phyloP scores from a whole-genome alignment of 2,888 invertebrate genomes.

The Fragum fragum region DNA sequence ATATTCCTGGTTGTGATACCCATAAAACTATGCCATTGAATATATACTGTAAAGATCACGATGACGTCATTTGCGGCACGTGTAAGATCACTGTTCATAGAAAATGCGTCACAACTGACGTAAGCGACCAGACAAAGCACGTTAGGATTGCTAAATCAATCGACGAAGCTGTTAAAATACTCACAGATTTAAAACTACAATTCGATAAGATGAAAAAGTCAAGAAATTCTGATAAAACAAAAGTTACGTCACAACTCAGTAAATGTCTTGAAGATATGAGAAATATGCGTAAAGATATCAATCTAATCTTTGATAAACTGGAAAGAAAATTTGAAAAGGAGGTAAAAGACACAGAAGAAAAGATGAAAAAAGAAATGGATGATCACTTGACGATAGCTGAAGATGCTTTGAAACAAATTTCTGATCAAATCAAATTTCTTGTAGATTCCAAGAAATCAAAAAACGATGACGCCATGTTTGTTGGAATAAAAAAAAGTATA shows the following conservation, averaged over 20 bases:
- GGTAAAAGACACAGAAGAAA: neutral
- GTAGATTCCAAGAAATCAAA: neutral
- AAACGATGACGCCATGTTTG: conserved; percentile 1
- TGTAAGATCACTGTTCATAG: conserved; percentile 10
- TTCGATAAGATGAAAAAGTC: neutral
- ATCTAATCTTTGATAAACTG: neutral
- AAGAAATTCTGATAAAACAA: neutral
- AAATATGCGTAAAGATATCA: neutral
- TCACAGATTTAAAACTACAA: neutral
- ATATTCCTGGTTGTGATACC: neutral
- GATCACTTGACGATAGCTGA: neutral
- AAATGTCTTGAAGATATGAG: conserved; percentile 7
- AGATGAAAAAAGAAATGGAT: neutral
- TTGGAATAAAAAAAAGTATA: neutral
- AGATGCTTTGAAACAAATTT: conserved; percentile 1
- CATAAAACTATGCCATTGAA: neutral
- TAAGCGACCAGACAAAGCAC: neutral
- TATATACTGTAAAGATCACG: neutral
- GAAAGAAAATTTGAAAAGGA: neutral
- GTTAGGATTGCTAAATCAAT: neutral
- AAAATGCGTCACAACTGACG: neutral
- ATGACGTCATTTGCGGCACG: conserved; percentile 7
- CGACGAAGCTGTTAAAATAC: neutral
- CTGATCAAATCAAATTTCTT: conserved; percentile 10
- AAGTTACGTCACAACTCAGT: neutral